Base-by-base conservation (phyloP, 2,888 invertebrate species). In the Agriopis aurantiaria region DNA sequence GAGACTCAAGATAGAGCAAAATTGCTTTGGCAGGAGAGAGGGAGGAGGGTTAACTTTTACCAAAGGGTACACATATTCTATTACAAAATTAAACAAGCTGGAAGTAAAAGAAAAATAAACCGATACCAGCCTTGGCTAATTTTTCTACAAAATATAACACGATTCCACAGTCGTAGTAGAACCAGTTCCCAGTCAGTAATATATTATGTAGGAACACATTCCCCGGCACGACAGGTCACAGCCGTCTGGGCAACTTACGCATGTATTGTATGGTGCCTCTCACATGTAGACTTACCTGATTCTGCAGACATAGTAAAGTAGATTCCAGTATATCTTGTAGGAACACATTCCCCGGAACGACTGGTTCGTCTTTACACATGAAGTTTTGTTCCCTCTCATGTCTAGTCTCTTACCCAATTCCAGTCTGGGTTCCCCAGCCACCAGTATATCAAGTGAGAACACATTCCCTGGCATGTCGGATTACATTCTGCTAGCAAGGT, bases 91-190 rank as follows among this genome's bases (percentile, higher is more conserved):
- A 23, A 23, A 23, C 17, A 2, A 23, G 17, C 17, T 23, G 17
- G 17, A 23, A 23, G 17, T 2, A 23, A 23, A 23, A 23, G 17
- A 23, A 23, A 23, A 23, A 23, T 23, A 23, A 23, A 23, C 17
- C 17, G 17, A 23, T 23, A 23, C 17, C 0, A 23, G 17, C 17
- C 2, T 23, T 23, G 17, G 17, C 17, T 1, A 23, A 23, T 23
- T 23, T 23, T 23, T 23, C 17, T 23, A 23, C 17, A 23, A 23
- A 23, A 23, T 23, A 2, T 23, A 23, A 98, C 98, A 98, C 98
- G 73, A 98, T 95, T 68, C 97, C 96, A 83, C 98, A 98, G 84
- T 98, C 97, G 78, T 98, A 98, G 63, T 93, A 95, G 82, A 97
- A 95, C 73, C 96, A 96, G 86, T 96, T 97, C 68, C 96, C 96